Conservation (phyloP, 2,888 invertebrate genomes). For the Drymonia ruficornis region DNA sequence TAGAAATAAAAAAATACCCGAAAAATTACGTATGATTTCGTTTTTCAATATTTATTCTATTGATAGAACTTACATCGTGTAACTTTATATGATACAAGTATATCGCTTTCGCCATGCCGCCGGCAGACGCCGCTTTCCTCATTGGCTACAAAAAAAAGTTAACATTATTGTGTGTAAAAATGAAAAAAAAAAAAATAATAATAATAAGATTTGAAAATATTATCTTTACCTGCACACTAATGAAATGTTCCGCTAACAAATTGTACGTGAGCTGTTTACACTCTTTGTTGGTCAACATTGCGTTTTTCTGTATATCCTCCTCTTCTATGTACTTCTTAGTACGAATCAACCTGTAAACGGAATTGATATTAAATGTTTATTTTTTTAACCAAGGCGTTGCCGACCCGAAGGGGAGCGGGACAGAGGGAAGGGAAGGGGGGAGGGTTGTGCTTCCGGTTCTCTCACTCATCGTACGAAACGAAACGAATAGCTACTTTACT, state of each 20-base stretch:
- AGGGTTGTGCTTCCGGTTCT: too few relatives aligned
- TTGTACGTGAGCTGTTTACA: conserved; percentile 95
- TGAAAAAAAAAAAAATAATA: not conserved
- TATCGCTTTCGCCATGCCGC: conserved; percentile 90
- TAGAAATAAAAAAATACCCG: too few relatives aligned
- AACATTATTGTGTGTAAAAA: not conserved
- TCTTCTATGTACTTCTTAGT: conserved; percentile 94
- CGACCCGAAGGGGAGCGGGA: too few relatives aligned
- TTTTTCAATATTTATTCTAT: too few relatives aligned
- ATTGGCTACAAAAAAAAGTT: conserved; percentile 86
- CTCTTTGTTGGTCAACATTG: conserved; percentile 97
- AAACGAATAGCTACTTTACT: too few relatives aligned
- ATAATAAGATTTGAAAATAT: not conserved
- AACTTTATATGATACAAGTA: conserved; percentile 73
- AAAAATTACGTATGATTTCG: too few relatives aligned
- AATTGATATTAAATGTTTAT: too few relatives aligned
- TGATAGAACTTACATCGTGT: conserved; percentile 43
- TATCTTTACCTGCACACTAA: conserved; percentile 86
- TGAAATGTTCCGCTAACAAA: conserved; percentile 91
- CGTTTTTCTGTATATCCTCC: conserved; percentile 95
- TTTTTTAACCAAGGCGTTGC: too few relatives aligned
- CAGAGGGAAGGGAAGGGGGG: too few relatives aligned
- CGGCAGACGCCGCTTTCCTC: conserved; percentile 87
- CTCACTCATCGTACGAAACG: too few relatives aligned
- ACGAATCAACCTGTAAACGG: conserved; percentile 87